phyloP scores from a whole-genome alignment of 2,888 invertebrate species.

The Drosophila anomelani region DNA sequence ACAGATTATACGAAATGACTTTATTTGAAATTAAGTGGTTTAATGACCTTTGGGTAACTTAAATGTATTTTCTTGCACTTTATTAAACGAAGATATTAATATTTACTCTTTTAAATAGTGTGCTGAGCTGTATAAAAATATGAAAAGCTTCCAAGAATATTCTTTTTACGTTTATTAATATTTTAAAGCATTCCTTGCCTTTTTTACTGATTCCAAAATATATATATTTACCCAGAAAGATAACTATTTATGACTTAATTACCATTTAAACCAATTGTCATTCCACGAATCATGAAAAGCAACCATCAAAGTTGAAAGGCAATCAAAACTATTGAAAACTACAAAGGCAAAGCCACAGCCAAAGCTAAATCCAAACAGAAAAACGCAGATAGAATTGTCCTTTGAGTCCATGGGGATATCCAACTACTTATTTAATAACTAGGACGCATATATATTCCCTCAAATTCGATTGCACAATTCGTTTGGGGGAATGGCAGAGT shows the following conservation, averaged over 20 bases:
- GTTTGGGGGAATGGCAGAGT: neutral
- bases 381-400: constrained; percentile 18
- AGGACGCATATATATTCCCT: constrained; percentile 33
- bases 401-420: constrained; percentile 23
- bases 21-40: neutral
- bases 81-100: neutral
- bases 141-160: neutral
- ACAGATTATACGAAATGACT: neutral
- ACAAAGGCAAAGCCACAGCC: constrained; percentile 5
- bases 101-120: no score
- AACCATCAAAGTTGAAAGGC: constrained; percentile 8
- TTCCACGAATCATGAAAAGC: neutral
- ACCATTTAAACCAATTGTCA: neutral
- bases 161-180: no score
- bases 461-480: constrained; percentile 59
- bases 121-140: neutral
- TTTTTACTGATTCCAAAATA: neutral
- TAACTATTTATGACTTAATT: neutral
- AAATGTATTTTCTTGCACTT: neutral
- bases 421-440: constrained; percentile 32
- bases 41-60: neutral
- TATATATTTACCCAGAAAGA: neutral
- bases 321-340: constrained; percentile 31
- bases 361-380: constrained; percentile 13
- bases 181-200: no score